phyloP scores from a whole-genome alignment of 2,888 invertebrate genomes.

The Xylota segnis region DNA sequence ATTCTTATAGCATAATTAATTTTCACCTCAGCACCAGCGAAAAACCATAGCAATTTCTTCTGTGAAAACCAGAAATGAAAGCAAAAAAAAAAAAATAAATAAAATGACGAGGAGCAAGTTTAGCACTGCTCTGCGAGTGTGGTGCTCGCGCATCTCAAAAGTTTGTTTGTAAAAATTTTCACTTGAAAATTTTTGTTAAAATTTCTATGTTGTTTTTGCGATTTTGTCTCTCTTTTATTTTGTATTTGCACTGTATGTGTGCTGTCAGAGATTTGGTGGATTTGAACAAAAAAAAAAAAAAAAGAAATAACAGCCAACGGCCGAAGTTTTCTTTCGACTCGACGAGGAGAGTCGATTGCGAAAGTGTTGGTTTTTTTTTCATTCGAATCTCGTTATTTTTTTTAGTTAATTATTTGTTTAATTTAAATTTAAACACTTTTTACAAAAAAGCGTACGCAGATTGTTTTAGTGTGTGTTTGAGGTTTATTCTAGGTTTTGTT shows the following conservation, averaged over 20 bases:
- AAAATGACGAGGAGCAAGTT: neutral
- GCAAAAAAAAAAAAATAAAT: constrained; percentile 1
- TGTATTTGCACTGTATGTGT: constrained; percentile 15
- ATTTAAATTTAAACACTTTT: constrained; percentile 34
- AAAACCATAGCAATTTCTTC: constrained; percentile 29
- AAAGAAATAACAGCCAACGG: neutral
- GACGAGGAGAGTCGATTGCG: constrained; percentile 27
- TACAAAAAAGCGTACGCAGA: constrained; percentile 21
- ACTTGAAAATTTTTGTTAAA: constrained; percentile 41
- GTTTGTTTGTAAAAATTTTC: constrained; percentile 22
- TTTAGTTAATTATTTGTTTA: constrained; percentile 16
- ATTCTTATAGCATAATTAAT: constrained; percentile 54
- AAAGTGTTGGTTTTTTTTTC: constrained; percentile 40
- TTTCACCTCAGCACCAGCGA: constrained; percentile 30
- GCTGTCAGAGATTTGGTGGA: constrained; percentile 19
- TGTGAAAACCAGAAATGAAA: neutral
- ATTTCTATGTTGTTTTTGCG: constrained; percentile 25
- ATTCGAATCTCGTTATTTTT: neutral
- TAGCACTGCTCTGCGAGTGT: neutral
- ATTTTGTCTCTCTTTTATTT: constrained; percentile 1
- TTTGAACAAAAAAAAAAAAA: constrained; percentile 20
- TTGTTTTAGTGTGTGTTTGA: constrained; percentile 47
- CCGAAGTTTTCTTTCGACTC: constrained; percentile 16
- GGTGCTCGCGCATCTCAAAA: constrained; percentile 61
- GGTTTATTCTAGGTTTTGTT: constrained; percentile 32